Conservation (phyloP, 2,113 vertebrate genomes). For the Dasypus novemcinctus region DNA sequence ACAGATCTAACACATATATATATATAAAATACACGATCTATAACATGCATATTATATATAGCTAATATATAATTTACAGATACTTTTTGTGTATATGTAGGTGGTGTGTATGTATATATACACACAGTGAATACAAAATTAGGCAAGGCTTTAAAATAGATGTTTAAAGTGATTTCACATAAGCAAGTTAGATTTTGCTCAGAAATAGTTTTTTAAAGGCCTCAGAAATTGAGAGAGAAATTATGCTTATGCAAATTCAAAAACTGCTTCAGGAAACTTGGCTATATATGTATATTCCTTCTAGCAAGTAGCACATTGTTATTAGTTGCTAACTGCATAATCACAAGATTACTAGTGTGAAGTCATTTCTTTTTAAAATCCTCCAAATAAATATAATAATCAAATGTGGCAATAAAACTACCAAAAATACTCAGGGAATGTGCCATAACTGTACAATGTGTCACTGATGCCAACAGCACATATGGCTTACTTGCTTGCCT, state of each 20-base stretch:
- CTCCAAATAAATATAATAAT: slow-evolving; percentile 51
- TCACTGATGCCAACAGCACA: neutral
- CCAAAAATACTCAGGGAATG: neutral
- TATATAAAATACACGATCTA: neutral
- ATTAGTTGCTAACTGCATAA: slow-evolving; percentile 53
- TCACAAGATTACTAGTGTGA: slow-evolving; percentile 55
- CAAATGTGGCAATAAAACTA: slow-evolving; percentile 46
- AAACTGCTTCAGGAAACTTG: slow-evolving; percentile 3
- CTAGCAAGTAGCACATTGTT: slow-evolving; percentile 27
- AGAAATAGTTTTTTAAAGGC: slow-evolving; percentile 24
- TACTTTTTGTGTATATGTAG: neutral
- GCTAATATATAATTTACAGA: neutral
- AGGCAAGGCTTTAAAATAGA: neutral
- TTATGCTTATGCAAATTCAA: slow-evolving; percentile 48
- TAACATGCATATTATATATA: neutral
- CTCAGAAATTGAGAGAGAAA: slow-evolving; percentile 10
- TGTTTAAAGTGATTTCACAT: neutral
- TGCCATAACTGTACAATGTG: neutral
- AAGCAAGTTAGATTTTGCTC: neutral
- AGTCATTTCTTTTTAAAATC: slow-evolving; percentile 62
- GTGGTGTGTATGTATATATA: neutral
- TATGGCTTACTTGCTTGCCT: slow-evolving; percentile 10
- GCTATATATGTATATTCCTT: slow-evolving; percentile 5
- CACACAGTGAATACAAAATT: neutral
- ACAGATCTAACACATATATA: neutral